These are phyloP conservation scores for Garra rufa DNA, from an alignment of 2,113 vertebrate genomes.

Conservation along the genomic window DNA sequence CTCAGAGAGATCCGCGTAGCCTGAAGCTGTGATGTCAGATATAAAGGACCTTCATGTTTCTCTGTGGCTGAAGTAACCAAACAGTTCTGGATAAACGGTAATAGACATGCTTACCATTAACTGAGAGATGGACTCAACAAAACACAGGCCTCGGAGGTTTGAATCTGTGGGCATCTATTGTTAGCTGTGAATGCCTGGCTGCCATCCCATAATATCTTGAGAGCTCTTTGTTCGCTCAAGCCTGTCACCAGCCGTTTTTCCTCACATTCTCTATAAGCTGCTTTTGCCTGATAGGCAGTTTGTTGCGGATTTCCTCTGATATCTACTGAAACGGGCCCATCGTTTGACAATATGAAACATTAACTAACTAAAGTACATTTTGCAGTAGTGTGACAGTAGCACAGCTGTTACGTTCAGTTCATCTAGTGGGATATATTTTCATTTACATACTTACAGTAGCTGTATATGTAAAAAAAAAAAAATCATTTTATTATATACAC, in stretches of 20 bases:
- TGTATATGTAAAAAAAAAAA: no score
- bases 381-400: not conserved
- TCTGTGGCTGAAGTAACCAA: slow-evolving; percentile 41
- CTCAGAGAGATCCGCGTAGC: slow-evolving; percentile 55
- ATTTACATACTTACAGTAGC: no score
- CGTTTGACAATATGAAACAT: not conserved
- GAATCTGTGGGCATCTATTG: slow-evolving; percentile 55
- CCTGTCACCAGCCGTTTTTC: slow-evolving; percentile 41
- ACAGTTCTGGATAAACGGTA: slow-evolving; percentile 41
- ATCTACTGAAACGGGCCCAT: not conserved
- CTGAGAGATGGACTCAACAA: slow-evolving; percentile 62
- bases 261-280: slow-evolving; percentile 54
- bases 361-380: not conserved
- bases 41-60: slow-evolving; percentile 12
- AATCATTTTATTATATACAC: no score
- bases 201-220: slow-evolving; percentile 43
- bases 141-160: slow-evolving; percentile 64
- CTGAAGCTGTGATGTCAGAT: slow-evolving; percentile 55
- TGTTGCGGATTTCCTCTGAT: slow-evolving; percentile 18
- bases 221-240: slow-evolving; percentile 46
- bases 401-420: not conserved
- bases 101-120: slow-evolving; percentile 70
- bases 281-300: slow-evolving; percentile 32
- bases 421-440: not conserved
- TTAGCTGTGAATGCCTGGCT: slow-evolving; percentile 57